These are phyloP conservation scores for Sphaeramia orbicularis DNA, from an alignment of 2,797 vertebrate genomes.

Conservation along the genomic window DNA sequence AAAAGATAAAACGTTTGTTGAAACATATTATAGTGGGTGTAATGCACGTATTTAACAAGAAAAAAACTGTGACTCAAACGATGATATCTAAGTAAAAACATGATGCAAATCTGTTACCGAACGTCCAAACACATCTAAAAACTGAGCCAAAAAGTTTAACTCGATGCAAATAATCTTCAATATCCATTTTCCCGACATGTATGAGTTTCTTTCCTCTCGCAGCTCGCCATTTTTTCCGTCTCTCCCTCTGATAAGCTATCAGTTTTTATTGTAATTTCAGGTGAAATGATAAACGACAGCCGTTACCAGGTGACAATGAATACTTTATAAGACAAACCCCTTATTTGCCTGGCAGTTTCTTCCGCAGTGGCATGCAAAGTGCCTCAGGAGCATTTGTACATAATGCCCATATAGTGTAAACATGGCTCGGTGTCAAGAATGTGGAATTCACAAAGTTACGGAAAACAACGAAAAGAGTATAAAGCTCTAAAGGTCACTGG, in stretches of 20 bases:
- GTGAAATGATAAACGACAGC: constrained; percentile 90
- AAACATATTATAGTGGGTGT: constrained; percentile 53
- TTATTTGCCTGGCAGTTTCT: constrained; percentile 92
- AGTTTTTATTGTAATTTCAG: constrained; percentile 92
- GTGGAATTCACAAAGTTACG: constrained; percentile 49
- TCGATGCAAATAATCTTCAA: constrained; percentile 56
- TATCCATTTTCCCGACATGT: constrained; percentile 45
- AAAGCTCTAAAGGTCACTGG: constrained; percentile 41
- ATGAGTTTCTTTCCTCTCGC: constrained; percentile 57
- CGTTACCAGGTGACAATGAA: constrained; percentile 92
- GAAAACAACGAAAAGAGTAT: constrained; percentile 26
- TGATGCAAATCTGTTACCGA: background rate
- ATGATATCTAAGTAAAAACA: no score
- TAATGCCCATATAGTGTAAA: constrained; percentile 77
- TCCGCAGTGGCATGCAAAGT: constrained; percentile 87
- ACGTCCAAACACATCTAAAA: constrained; percentile 1
- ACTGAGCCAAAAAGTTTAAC: constrained; percentile 59
- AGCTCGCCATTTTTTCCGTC: constrained; percentile 66
- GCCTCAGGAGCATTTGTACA: constrained; percentile 78
- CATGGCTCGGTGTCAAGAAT: constrained; percentile 66
- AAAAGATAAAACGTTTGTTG: constrained; percentile 64
- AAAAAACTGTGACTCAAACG: constrained; percentile 8
- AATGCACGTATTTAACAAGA: constrained; percentile 4
- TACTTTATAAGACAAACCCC: constrained; percentile 92
- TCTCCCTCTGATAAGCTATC: constrained; percentile 88